Percentiles rank a stretch among this genome's conserved stretches.
Evolutionary conservation across 92 coral and sea anemone genomes (phyloP).

Genomic region (Paramuricea clavata): DNA sequence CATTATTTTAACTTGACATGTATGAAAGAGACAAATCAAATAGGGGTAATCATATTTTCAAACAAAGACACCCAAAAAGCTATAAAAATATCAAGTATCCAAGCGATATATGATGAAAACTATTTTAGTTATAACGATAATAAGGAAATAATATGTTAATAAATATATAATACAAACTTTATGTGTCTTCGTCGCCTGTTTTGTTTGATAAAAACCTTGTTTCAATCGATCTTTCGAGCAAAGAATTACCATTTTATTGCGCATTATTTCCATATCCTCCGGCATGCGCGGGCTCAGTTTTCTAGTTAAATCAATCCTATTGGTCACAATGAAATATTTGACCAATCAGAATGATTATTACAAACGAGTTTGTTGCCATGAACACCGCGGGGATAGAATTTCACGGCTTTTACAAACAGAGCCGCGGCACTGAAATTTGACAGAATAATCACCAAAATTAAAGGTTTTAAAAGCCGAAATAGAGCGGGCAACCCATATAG

Average conservation of each 20-base stretch:
- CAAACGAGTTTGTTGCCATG: not conserved
- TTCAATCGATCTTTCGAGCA: conserved; percentile 3
- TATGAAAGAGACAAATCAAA: not conserved
- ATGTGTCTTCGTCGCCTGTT: not conserved
- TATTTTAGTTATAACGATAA: not conserved
- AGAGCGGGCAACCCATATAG: not conserved
- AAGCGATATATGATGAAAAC: not conserved
- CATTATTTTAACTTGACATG: not conserved
- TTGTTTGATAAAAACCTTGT: not conserved
- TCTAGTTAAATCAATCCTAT: not conserved
- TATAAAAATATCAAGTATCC: not conserved
- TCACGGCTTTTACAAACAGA: too few relatives aligned
- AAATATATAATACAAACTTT: conserved; percentile 3
- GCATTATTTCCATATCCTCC: not conserved
- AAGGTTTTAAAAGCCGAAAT: not conserved
- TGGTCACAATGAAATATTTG: not conserved
- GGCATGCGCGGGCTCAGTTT: not conserved
- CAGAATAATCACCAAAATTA: not conserved
- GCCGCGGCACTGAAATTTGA: not conserved
- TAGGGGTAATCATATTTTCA: too few relatives aligned
- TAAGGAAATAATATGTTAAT: not conserved
- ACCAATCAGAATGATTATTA: not conserved
- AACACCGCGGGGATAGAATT: not conserved
- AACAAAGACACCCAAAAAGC: not conserved
- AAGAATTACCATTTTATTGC: not conserved